Evolutionary conservation across 2,113 vertebrate genomes (phyloP).

Genomic region (Empidonax traillii): DNA sequence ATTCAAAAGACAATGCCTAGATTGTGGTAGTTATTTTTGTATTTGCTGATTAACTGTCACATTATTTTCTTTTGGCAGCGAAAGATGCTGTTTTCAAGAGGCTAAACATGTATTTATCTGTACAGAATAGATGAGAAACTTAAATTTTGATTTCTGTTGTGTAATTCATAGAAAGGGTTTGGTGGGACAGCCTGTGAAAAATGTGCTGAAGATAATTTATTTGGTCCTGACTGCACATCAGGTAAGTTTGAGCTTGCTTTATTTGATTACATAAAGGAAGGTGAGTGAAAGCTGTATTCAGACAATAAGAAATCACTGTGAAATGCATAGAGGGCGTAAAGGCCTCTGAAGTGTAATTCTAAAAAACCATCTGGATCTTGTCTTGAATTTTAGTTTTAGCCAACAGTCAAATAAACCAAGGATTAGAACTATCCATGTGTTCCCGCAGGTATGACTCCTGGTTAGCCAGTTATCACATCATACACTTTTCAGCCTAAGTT

Average conservation of each 20-base stretch:
- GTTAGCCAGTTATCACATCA: background rate
- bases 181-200: conserved; percentile 89
- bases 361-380: background rate
- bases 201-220: conserved; percentile 78
- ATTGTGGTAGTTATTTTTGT: background rate
- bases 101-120: background rate
- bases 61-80: background rate
- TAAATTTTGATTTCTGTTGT: background rate
- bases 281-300: background rate
- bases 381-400: background rate
- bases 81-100: background rate
- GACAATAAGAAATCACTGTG: background rate
- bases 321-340: background rate
- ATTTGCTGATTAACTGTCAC: background rate
- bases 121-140: background rate
- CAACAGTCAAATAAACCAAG: background rate
- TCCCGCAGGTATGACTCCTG: background rate
- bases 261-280: background rate
- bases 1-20: background rate
- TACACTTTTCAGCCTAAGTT: background rate
- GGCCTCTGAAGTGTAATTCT: background rate
- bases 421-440: background rate
- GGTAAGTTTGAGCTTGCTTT: conserved; percentile 65
- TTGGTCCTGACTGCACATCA: conserved; percentile 81
- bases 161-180: conserved; percentile 78